Conservation (phyloP, 2,113 vertebrate genomes). For the Bubo bubo region DNA sequence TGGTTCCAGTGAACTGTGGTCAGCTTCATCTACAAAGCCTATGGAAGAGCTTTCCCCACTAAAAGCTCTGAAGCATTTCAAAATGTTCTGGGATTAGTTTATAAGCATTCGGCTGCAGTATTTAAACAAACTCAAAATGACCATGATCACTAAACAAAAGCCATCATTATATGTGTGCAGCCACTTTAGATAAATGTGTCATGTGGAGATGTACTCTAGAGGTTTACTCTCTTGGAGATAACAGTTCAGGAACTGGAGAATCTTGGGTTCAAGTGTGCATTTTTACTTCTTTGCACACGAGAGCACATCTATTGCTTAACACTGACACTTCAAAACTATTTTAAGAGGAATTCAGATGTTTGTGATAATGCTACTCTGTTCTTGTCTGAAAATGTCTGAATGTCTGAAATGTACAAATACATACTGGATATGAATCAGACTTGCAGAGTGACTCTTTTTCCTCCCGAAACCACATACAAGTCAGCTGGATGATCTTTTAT, state of each 20-base stretch:
- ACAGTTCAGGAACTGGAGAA: constrained; percentile 48
- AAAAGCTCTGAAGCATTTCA: constrained; percentile 79
- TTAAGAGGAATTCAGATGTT: constrained; percentile 13
- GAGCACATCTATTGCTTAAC: constrained; percentile 1
- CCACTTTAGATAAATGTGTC: constrained; percentile 78
- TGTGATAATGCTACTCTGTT: neutral
- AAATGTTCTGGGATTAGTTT: constrained; percentile 76
- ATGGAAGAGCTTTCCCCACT: constrained; percentile 63
- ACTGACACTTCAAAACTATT: neutral
- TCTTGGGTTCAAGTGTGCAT: constrained; percentile 17
- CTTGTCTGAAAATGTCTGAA: neutral
- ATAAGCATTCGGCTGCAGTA: constrained; percentile 74
- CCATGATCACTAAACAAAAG: constrained; percentile 77
- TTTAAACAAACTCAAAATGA: constrained; percentile 80
- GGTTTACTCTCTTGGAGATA: constrained; percentile 65
- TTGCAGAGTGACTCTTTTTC: neutral
- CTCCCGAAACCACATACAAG: neutral
- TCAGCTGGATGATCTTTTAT: neutral
- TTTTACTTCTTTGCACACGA: constrained; percentile 33
- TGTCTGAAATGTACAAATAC: neutral
- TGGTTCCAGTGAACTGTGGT: constrained; percentile 83
- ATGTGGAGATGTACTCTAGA: constrained; percentile 67
- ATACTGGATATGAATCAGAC: neutral
- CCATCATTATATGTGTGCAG: constrained; percentile 65
- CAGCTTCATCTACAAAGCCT: constrained; percentile 70